These are phyloP conservation scores for Pipra filicauda DNA, from an alignment of 2,113 vertebrate species.

Conservation along the genomic window DNA sequence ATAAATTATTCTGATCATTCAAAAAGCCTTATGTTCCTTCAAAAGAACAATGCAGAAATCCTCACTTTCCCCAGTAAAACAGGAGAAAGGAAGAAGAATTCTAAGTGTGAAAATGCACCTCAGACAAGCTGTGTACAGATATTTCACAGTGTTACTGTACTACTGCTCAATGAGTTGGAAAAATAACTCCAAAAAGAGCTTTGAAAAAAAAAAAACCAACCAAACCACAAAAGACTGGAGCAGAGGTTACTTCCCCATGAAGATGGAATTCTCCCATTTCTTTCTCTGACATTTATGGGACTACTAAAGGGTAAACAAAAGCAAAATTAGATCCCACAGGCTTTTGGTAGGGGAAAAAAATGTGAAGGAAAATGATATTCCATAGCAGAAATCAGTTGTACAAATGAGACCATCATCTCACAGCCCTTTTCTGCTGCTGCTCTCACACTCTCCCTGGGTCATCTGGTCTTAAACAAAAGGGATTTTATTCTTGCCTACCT, in stretches of 20 bases:
- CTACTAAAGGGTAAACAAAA: slow-evolving; percentile 53
- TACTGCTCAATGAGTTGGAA: slow-evolving; percentile 25
- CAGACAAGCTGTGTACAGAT: not conserved
- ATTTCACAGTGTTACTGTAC: not conserved
- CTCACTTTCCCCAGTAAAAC: not conserved
- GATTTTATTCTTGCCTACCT: not conserved
- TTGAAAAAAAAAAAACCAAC: not conserved
- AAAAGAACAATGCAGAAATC: not conserved
- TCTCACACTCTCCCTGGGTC: not conserved
- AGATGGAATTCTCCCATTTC: slow-evolving; percentile 24
- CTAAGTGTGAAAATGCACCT: not conserved
- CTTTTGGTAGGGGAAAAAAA: not conserved
- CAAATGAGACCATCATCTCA: slow-evolving; percentile 2
- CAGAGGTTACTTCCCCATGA: slow-evolving; percentile 30
- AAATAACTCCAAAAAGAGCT: slow-evolving; percentile 34
- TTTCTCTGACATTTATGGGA: slow-evolving; percentile 55
- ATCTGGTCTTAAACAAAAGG: not conserved
- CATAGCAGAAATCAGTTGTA: slow-evolving; percentile 3
- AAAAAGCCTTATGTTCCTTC: not conserved
- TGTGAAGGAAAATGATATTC: not conserved
- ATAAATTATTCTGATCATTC: not conserved
- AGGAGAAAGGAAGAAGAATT: not conserved
- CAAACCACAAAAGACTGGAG: not conserved
- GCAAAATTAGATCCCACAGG: slow-evolving; percentile 56
- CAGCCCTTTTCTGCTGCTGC: not conserved